Evolutionary conservation across 2,113 vertebrate genomes (phyloP), one percentile per base, ranked within the genome.

Genomic region (Balaeniceps rex): DNA sequence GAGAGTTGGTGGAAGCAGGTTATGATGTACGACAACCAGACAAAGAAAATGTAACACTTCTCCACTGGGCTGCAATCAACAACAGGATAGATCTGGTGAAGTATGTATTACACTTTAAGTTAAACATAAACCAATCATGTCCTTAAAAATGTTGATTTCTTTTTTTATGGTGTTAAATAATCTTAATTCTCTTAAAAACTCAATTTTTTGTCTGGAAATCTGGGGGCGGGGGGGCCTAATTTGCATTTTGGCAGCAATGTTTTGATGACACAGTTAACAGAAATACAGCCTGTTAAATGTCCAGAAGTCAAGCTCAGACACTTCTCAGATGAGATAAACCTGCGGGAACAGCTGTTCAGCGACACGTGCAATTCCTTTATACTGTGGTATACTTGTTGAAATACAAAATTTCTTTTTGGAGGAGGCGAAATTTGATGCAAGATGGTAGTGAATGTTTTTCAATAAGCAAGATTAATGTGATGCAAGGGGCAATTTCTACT

Each of bases 1-100:
- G 99, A 96, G 99, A 99, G 97, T 88, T 99, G 97, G 99, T 99
- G 96, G 99, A 99, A 98, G 99, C 99, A n/a, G 99, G 99, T 49
- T 99, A 99, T 42, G 99, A 99, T 52, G 99, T 99, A 44, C 98
- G 99, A 83, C 99, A 99, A 81, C 99, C 99, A 66, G 99, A 99
- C 98, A 99, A 99, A 98, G 99, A 99, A 98, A 99, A 99, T 2
- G 99, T 99, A 51, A 99, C 99, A 0, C 99, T 99, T 76, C 99
- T 99, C n/a, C 99, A 99, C 86, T 99, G 99, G 99, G 99, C 99
- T 79, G 99, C 99, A 94, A 99, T 99, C 97, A 99, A 99, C 98
- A 99, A 99, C 98, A 99, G 99, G 95, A 98, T 99, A 98, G 99
- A 99, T 97, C 97, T 99, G 97, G 99, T 99, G 97, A 99, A 99